These are phyloP conservation scores for Geothlypis trichas DNA, from an alignment of 2,113 vertebrate species.

Conservation along the genomic window DNA sequence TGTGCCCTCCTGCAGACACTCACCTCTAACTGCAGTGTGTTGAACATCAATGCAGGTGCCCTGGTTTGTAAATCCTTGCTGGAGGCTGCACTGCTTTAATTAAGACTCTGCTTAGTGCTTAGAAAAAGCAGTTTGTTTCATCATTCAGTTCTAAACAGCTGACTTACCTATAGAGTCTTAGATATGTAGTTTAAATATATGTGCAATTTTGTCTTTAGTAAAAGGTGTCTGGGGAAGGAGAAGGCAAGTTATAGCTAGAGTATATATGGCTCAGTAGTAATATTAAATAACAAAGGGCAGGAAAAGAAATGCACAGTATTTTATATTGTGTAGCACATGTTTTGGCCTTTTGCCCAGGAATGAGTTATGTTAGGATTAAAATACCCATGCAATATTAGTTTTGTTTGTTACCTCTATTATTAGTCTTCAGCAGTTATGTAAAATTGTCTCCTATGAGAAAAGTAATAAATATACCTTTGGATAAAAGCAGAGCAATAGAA, in stretches of 20 bases:
- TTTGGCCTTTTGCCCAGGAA: background rate
- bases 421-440: background rate
- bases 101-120: background rate
- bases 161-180: no score
- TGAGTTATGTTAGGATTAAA: background rate
- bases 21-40: no score
- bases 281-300: background rate
- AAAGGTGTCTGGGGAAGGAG: background rate
- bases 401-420: background rate
- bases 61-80: background rate
- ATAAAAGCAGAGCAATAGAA: background rate
- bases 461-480: background rate
- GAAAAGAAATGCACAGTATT: background rate
- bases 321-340: background rate
- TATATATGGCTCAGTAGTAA: background rate
- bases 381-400: background rate
- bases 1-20: accelerated
- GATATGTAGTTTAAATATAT: background rate
- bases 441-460: background rate
- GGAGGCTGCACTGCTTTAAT: background rate
- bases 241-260: background rate
- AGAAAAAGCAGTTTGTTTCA: background rate
- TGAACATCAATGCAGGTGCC: accelerated
- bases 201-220: background rate
- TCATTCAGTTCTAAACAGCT: background rate